Conservation (phyloP, 2,888 invertebrate genomes). For the Hypomecis punctinalis region DNA sequence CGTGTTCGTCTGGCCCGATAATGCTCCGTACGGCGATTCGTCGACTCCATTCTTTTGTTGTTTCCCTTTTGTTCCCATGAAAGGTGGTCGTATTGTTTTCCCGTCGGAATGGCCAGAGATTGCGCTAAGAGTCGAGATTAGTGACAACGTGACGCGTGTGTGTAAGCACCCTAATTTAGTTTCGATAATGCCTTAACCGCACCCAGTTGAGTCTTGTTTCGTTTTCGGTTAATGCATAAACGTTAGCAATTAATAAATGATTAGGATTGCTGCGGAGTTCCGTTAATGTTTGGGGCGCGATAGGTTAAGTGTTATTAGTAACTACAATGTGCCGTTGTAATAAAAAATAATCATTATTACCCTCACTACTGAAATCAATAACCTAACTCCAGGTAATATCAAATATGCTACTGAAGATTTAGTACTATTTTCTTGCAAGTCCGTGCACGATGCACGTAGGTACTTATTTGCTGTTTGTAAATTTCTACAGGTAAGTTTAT, state of each 20-base stretch:
- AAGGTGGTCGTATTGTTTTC: slow-evolving; percentile 81
- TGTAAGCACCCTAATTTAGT: slow-evolving; percentile 69
- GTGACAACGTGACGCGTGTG: slow-evolving; percentile 77
- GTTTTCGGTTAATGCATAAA: slow-evolving; percentile 43
- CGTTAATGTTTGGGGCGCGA: slow-evolving; percentile 22
- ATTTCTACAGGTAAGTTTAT: slow-evolving; percentile 23
- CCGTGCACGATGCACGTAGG: not conserved
- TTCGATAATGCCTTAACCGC: slow-evolving; percentile 62
- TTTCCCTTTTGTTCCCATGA: slow-evolving; percentile 75
- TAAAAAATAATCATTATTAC: slow-evolving; percentile 15
- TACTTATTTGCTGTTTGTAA: slow-evolving; percentile 15
- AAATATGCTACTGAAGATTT: slow-evolving; percentile 3
- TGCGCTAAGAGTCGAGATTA: slow-evolving; percentile 81
- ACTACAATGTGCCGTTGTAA: slow-evolving; percentile 14
- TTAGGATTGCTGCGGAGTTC: slow-evolving; percentile 30
- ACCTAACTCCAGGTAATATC: not conserved
- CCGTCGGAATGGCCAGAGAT: slow-evolving; percentile 74
- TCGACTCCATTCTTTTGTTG: slow-evolving; percentile 79
- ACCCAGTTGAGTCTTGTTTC: slow-evolving; percentile 46
- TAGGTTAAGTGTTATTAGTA: slow-evolving; percentile 21
- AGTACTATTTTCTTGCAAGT: slow-evolving; percentile 3
- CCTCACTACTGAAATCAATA: not conserved
- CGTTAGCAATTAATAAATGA: slow-evolving; percentile 38
- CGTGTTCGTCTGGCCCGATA: slow-evolving; percentile 67
- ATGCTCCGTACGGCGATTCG: slow-evolving; percentile 73